phyloP scores from a whole-genome alignment of 1,140 invertebrate genomes.

The Carposina sasakii region DNA sequence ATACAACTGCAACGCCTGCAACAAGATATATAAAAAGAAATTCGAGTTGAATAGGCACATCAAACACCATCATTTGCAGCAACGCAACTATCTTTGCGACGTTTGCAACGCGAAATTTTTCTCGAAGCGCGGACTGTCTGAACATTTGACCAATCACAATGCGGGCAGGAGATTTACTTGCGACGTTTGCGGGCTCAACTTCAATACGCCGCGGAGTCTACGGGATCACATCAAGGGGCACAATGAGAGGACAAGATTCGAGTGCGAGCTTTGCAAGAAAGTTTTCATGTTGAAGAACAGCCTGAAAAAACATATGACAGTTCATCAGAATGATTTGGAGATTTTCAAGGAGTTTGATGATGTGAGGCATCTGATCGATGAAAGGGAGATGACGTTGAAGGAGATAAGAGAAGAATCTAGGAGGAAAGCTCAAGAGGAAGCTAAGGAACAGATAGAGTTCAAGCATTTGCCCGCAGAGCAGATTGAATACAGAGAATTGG shows the following conservation, averaged over 20 bases:
- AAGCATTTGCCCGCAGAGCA: neutral
- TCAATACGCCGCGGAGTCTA: constrained; percentile 83
- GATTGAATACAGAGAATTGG: no score
- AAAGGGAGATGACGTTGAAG: constrained; percentile 58
- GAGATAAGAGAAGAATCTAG: constrained; percentile 56
- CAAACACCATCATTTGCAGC: constrained; percentile 64
- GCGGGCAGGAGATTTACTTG: constrained; percentile 75
- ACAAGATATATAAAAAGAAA: constrained; percentile 62
- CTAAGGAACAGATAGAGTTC: constrained; percentile 27
- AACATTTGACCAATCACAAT: constrained; percentile 53
- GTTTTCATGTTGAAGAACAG: constrained; percentile 74
- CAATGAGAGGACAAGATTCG: constrained; percentile 75
- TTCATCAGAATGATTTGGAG: constrained; percentile 67
- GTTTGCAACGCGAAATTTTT: constrained; percentile 67
- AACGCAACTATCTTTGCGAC: constrained; percentile 60
- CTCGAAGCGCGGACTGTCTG: constrained; percentile 60
- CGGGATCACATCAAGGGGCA: constrained; percentile 79
- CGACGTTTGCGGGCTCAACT: constrained; percentile 80
- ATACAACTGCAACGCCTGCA: constrained; percentile 67
- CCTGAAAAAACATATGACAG: constrained; percentile 66
- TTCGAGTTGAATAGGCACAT: constrained; percentile 62
- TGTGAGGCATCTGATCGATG: constrained; percentile 59
- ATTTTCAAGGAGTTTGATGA: constrained; percentile 68
- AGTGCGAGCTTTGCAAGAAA: constrained; percentile 76
- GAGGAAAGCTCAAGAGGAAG: constrained; percentile 32